Percentiles rank a stretch among this genome's conserved stretches.
phyloP scores from a whole-genome alignment of 92 coral and sea anemone species.

The Porites rus region DNA sequence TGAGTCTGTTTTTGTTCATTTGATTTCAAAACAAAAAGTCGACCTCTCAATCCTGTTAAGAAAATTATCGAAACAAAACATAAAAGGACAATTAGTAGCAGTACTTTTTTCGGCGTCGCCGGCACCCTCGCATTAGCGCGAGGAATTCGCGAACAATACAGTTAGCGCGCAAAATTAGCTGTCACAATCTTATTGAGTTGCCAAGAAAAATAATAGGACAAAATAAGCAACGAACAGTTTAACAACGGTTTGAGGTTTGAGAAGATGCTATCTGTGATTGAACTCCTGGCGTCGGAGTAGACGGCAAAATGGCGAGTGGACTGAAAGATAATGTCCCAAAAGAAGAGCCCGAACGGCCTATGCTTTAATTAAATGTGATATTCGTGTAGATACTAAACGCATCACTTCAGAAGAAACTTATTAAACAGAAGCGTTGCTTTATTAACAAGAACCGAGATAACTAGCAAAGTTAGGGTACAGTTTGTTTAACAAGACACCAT shows the following conservation, averaged over 20 bases:
- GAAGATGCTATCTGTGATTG: background rate
- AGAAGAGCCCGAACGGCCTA: background rate
- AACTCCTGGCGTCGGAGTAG: background rate
- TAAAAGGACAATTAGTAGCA: background rate
- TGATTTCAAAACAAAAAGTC: background rate
- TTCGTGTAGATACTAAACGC: background rate
- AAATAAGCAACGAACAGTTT: background rate
- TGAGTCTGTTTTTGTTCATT: constrained; percentile 7
- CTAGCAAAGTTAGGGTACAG: background rate
- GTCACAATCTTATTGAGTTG: constrained; percentile 6
- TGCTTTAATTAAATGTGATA: background rate
- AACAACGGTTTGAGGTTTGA: background rate
- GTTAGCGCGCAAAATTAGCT: background rate
- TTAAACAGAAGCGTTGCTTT: background rate
- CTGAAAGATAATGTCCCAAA: background rate
- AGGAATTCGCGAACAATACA: constrained; percentile 8
- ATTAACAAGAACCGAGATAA: constrained; percentile 23
- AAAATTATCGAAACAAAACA: constrained; percentile 5
- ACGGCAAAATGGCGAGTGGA: background rate
- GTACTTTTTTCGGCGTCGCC: constrained; percentile 26
- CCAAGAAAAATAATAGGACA: constrained; percentile 6
- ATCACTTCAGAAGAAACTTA: background rate
- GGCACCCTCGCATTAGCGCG: background rate
- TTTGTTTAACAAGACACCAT: constrained; percentile 8
- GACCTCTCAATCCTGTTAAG: constrained; percentile 4